Base-by-base conservation (phyloP, 2,113 vertebrate species). In the Xenopus laevis region DNA sequence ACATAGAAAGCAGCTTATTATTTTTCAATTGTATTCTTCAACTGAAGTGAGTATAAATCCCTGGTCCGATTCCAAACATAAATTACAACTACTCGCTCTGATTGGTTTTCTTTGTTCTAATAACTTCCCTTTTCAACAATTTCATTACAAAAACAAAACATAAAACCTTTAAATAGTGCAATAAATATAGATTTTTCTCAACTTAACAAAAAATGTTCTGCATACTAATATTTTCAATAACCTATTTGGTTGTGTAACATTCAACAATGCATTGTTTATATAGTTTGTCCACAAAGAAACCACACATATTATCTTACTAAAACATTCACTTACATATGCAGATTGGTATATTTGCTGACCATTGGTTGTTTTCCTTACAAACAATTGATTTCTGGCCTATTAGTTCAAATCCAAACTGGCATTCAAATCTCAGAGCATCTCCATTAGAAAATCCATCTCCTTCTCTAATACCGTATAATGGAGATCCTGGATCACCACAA, bases 281-380 rank as follows among this genome's bases (percentile, higher is more conserved):
- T 40, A 40, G 5, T 40, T 40, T 40, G 33, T 40, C 33, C 33
- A 40, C 33, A 40, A 40, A 40, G 2, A 40, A 40, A 40, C 8
- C 33, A 6, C 33, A 40, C n/a, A n/a, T 33, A 4, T 33, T 47
- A 47, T 47, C 47, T 50, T 50, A 50, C 18, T n/a, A 21, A 63
- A 44, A 59, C 10, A 64, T 67, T 65, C 90, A 97, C 97, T 94
- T 87, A 99, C 97, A 99, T 83, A 98, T 98, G 85, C 97, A 99
- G 81, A 98, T 98, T 73, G 97, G 97, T 89, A 99, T 95, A 85
- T 99, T 99, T 85, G 96, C 97, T 71, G 97, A 99, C 97, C 97
- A 99, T 78, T 99, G 97, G 83, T 98, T 99, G 89, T 98, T 99
- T 85, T 96, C 95, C 86, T 99, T 96, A 88, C 97, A 99, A 87